Base-by-base conservation (phyloP, 2,113 vertebrate species). In the Melozone crissalis region DNA sequence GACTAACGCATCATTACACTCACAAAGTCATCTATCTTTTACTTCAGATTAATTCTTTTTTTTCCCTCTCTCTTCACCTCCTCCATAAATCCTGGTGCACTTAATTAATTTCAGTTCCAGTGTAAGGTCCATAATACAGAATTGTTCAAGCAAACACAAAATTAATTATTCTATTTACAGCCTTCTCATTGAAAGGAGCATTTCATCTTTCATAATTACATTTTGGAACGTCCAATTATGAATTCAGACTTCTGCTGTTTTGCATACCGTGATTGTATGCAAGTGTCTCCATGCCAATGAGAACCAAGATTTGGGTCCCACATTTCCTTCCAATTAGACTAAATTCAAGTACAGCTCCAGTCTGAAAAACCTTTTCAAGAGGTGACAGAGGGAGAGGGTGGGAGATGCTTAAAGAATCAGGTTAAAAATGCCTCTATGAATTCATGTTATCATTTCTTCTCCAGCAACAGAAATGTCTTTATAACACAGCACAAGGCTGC, bases 111-210 rank as follows among this genome's bases (percentile, higher is more conserved):
- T 99, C 99, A 98, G 98, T 98, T 99, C 98, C 98, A 98, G 98
- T 98, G 97, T 98, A 98, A 98, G 98, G 99, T 98, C 98, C 97
- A 98, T 99, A 99, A 99, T 99, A 99, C 98, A 98, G 98, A 98
- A 99, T 99, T 99, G 99, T 99, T 99, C 98, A 99, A 98, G 98
- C 98, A 99, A 99, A 99, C 99, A 99, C 98, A 99, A 99, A 99
- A 99, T 99, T 99, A 99, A 99, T 99, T 99, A 99, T 99, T 99
- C 99, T 99, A 99, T 99, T 99, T 99, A 99, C 98, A 98, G 99
- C 98, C 98, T 99, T 99, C 99, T 99, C 98, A 99, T 98, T 99
- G 98, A 99, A 99, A 98, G 98, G 98, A 99, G 98, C 98, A 99
- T 99, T 99, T 99, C 99, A 99, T 99, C 99, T 99, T 99, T 99